Evolutionary conservation across 2,888 invertebrate species (phyloP).

Genomic region (Drosophila affinis): DNA sequence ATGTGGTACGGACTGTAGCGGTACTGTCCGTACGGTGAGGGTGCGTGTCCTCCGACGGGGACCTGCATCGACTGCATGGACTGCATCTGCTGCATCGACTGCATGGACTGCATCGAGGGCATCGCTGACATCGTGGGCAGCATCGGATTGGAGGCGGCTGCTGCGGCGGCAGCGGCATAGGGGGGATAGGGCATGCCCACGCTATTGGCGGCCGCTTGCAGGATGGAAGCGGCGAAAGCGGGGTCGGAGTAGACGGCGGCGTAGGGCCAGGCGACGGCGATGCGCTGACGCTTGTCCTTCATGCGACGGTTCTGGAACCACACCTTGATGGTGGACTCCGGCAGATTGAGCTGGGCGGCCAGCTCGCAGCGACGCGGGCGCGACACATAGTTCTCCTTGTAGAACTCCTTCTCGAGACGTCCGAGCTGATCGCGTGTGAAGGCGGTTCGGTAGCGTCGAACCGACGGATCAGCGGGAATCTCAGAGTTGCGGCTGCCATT

Average conservation of each 20-base stretch:
- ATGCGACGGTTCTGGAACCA: conserved; percentile 90
- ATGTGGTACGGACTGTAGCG: conserved; percentile 85
- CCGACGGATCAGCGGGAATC: conserved; percentile 86
- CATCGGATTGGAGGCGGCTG: conserved; percentile 83
- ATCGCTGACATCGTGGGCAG: conserved; percentile 82
- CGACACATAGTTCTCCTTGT: conserved; percentile 98
- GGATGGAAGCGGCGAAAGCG: conserved; percentile 94
- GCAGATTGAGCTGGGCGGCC: conserved; percentile 95
- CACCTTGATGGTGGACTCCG: conserved; percentile 99
- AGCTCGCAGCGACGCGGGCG: conserved; percentile 97
- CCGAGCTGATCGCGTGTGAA: conserved; percentile 97
- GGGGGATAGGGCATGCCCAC: conserved; percentile 87
- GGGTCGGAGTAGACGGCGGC: conserved; percentile 97
- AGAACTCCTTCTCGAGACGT: conserved; percentile 97
- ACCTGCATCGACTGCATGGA: conserved; percentile 66
- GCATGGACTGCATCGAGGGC: conserved; percentile 81
- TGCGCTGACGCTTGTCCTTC: conserved; percentile 96
- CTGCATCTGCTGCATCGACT: conserved; percentile 83
- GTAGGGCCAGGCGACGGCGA: conserved; percentile 97
- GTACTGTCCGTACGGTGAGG: conserved; percentile 82
- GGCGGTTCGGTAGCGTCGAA: conserved; percentile 96
- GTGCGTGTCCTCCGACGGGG: conserved; percentile 63
- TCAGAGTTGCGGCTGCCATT: conserved; percentile 80
- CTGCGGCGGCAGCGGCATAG: conserved; percentile 82
- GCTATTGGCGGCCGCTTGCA: conserved; percentile 93